Evolutionary conservation across 2,797 vertebrate genomes (phyloP), one percentile per base, ranked within the genome.

Genomic region (Thamnophis elegans): DNA sequence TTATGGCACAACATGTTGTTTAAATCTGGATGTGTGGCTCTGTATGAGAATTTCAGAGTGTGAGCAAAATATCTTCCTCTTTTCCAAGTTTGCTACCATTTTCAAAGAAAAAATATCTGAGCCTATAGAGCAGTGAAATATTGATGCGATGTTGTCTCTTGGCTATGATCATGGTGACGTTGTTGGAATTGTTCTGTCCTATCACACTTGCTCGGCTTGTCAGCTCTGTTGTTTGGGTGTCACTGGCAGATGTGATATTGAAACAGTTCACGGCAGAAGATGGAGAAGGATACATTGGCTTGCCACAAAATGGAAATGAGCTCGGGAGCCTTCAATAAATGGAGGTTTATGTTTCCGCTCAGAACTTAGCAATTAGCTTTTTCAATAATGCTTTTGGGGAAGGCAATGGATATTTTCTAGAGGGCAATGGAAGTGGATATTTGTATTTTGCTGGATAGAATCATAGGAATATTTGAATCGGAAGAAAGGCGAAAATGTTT

Each of bases 191-290:
- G 96, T 95, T 95, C 95, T 95, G 93, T 95, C 96, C 96, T 96
- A 96, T 96, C 96, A 96, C 88, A 94, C 94, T 94, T 95, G 94
- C 96, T 96, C 86, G 95, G 95, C 94, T 95, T 96, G 94, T 95
- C 96, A 96, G 91, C 90, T 96, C 91, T 91, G 94, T 95, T 96
- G 97, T 96, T 96, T 95, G 95, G 92, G 95, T 97, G 96, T 96
- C 96, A 96, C 91, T 92, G 93, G 95, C 95, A 96, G 95, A 95
- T 96, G 95, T 96, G 96, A 96, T 95, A 95, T 62, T 88, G 0
- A 90, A 94, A 85, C 94, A 89, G 89, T 96, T 96, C 94, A 88
- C 94, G 94, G 93, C 91, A 91, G 94, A 85, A 85, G 92, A 93
- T 60, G 92, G 91, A 95, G 93, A 94, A 94, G 93, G 90, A 92